phyloP scores from a whole-genome alignment of 1,140 invertebrate genomes.

The Orchesella cincta region DNA sequence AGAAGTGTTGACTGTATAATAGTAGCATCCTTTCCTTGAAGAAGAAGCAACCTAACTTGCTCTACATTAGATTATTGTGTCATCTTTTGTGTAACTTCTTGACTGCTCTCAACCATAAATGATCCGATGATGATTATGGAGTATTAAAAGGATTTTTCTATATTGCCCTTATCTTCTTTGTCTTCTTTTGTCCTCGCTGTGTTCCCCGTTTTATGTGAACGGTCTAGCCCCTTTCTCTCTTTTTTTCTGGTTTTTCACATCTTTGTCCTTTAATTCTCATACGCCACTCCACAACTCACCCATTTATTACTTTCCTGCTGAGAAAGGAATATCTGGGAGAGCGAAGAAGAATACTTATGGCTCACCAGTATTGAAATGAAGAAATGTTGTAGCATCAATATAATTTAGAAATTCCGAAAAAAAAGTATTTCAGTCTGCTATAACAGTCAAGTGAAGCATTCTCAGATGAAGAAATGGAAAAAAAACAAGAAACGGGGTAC shows the following conservation, averaged over 20 bases:
- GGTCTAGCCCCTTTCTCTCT: neutral
- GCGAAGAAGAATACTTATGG: neutral
- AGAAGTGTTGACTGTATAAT: too few relatives aligned
- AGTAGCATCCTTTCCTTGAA: too few relatives aligned
- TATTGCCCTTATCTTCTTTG: neutral
- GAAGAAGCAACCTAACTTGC: too few relatives aligned
- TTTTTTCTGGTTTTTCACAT: neutral
- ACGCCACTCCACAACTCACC: neutral
- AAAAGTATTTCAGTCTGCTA: too few relatives aligned
- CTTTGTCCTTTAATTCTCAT: neutral
- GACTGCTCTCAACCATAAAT: neutral
- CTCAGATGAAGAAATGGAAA: neutral
- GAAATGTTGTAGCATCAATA: too few relatives aligned
- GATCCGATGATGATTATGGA: neutral
- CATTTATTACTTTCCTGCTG: neutral
- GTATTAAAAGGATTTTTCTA: neutral
- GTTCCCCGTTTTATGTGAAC: too few relatives aligned
- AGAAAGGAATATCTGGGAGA: neutral
- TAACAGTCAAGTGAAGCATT: too few relatives aligned
- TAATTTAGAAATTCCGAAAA: too few relatives aligned
- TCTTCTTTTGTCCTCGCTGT: neutral
- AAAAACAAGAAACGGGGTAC: neutral
- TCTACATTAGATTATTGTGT: too few relatives aligned
- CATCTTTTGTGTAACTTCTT: neutral
- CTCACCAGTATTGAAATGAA: neutral